Evolutionary conservation across 1,140 invertebrate species (phyloP), one percentile per base, ranked within the genome.

Genomic region (Agrypnia vestita): DNA sequence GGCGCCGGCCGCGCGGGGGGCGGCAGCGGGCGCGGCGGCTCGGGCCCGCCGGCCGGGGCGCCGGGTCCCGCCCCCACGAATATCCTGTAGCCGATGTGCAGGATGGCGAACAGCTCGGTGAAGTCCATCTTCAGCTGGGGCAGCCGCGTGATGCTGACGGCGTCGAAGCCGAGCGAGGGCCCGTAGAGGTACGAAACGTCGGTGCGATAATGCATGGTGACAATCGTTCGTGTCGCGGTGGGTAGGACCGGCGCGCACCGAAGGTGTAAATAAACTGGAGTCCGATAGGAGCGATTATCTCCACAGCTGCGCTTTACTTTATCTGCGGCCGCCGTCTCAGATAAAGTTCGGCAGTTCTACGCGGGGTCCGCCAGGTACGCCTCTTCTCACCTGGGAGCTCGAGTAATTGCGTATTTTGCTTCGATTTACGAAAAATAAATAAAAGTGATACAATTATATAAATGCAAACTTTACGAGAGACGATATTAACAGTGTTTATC

Each of bases 311-410:
- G 59, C 17, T 62, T 53, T 49, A 51, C 19, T 76, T 62, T 62
- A 76, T 76, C 74, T 75, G 13, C 17, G 55, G 73, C 53, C 73
- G 61, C 15, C 53, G 51, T 75, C 55, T 64, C 19, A 76, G 74
- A 76, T 76, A 76, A 76, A 76, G 44, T 76, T 76, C 74, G 46
- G 62, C 56, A 62, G 44, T 76, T 44, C 55, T 69, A 59, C 67
- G 17, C 47, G 12, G 49, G 15, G 67, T 35, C 6, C 25, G 25
- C 25, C 25, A 35, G 15, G 67, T 35, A 3, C 25, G 25, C 25
- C 25, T 3, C 6, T 35, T 35, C 25, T 35, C 25, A 35, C 25
- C 25, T 35, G 25, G 25, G 25, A 35, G 25, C 25, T 35, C 1
- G 25, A 35, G 25, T 35, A 35, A 35, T 35, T 35, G 1, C 25